Evolutionary conservation across 2,113 vertebrate species (phyloP).

Genomic region (Sterrhoptilus dennistouni): DNA sequence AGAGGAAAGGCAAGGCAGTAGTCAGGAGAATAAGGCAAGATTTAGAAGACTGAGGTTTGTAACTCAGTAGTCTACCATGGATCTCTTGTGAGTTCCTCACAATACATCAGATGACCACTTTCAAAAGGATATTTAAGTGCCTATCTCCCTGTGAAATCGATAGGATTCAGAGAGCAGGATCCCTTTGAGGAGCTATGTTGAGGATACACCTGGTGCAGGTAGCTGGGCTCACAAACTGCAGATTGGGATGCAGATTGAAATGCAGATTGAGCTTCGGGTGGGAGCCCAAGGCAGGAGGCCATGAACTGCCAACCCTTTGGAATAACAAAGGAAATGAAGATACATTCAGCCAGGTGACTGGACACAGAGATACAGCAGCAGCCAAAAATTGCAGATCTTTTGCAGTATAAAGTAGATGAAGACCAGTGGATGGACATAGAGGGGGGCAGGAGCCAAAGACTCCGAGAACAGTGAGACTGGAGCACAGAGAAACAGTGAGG

Average conservation of each 20-base stretch:
- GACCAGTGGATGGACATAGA: not conserved
- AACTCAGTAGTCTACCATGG: not conserved
- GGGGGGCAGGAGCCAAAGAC: rapidly evolving
- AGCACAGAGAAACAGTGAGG: not conserved
- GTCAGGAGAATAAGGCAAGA: not conserved
- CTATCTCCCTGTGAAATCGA: not conserved
- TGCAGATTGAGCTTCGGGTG: not conserved
- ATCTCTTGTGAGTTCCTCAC: not conserved
- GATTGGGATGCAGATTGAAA: not conserved
- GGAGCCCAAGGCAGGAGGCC: not conserved
- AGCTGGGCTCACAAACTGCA: not conserved
- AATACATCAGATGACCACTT: not conserved
- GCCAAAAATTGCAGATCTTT: rapidly evolving
- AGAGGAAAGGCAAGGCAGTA: not conserved
- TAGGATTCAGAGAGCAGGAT: rapidly evolving
- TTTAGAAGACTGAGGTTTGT: not conserved
- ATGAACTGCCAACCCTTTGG: not conserved
- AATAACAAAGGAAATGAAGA: not conserved
- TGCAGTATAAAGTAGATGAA: not conserved
- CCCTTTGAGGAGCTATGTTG: not conserved
- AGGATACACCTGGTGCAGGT: not conserved
- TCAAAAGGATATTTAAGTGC: not conserved
- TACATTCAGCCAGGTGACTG: not conserved
- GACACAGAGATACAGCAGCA: not conserved
- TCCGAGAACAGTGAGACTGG: rapidly evolving